phyloP scores from a whole-genome alignment of 2,797 vertebrate species.

The Enteromius argenteus region DNA sequence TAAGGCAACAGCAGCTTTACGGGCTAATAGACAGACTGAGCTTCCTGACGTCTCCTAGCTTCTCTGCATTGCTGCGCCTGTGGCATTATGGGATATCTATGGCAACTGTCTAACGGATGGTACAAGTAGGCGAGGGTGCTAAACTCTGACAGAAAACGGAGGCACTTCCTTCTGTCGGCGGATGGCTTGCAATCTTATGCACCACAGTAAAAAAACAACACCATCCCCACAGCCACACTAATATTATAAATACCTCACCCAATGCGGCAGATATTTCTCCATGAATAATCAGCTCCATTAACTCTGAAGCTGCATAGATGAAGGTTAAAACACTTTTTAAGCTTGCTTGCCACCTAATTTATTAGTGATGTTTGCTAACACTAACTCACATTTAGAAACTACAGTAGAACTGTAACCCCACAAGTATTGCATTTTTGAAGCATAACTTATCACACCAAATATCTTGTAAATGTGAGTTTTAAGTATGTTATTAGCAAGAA shows the following conservation, averaged over 20 bases:
- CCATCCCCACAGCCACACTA: constrained; percentile 4
- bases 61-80: constrained; percentile 41
- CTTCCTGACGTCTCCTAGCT: constrained; percentile 37
- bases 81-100: constrained; percentile 74
- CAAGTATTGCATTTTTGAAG: not conserved
- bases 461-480: not conserved
- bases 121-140: constrained; percentile 76
- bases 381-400: not conserved
- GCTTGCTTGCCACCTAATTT: not conserved
- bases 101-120: constrained; percentile 78
- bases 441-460: not conserved
- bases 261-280: not conserved
- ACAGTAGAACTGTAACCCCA: not conserved
- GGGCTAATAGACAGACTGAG: constrained; percentile 26
- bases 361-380: not conserved
- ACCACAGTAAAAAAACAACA: constrained; percentile 7
- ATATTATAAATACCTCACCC: constrained; percentile 8
- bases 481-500: not conserved
- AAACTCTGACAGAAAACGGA: constrained; percentile 66
- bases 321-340: not conserved
- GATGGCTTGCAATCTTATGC: constrained; percentile 20
- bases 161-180: constrained; percentile 42
- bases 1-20: constrained; percentile 49
- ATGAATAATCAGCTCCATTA: constrained; percentile 6
- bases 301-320: not conserved